Percentiles rank a stretch among this genome's conserved stretches.
phyloP scores from a whole-genome alignment of 92 coral and sea anemone species.

The Isaurus tuberculatus region DNA sequence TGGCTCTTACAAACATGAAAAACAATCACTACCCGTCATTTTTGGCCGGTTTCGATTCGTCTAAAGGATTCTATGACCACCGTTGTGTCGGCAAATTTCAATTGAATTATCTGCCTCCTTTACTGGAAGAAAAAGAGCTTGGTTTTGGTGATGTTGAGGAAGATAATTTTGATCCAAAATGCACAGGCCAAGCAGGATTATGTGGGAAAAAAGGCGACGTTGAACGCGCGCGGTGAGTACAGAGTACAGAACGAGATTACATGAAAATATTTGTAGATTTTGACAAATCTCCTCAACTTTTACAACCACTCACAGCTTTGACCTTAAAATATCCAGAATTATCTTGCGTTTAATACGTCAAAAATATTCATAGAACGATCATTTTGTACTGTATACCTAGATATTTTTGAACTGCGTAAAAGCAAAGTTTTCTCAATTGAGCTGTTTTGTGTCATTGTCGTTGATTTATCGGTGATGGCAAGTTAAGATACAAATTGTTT shows the following conservation, averaged over 20 bases:
- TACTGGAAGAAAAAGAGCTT: conserved; percentile 94
- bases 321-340: conserved; percentile 60
- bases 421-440: conserved; percentile 70
- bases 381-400: conserved; percentile 39
- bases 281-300: conserved; percentile 40
- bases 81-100: conserved; percentile 71
- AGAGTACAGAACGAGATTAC: conserved; percentile 47
- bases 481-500: conserved; percentile 9
- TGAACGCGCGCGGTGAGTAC: conserved; percentile 75
- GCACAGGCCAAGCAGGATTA: conserved; percentile 60
- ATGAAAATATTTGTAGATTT: conserved; percentile 37
- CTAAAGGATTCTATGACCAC: conserved; percentile 63
- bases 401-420: conserved; percentile 13
- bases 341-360: conserved; percentile 52
- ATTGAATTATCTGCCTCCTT: conserved; percentile 82
- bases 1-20: conserved; percentile 80
- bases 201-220: conserved; percentile 60
- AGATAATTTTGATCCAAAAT: conserved; percentile 78
- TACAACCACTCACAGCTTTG: conserved; percentile 53
- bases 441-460: conserved; percentile 48
- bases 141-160: conserved; percentile 89
- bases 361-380: conserved; percentile 59
- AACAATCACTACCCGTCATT: conserved; percentile 79
- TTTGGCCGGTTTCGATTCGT: conserved; percentile 68
- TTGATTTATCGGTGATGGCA: not conserved